Evolutionary conservation across 2,888 invertebrate species (phyloP).

Genomic region (Dicranocentrus wangi): DNA sequence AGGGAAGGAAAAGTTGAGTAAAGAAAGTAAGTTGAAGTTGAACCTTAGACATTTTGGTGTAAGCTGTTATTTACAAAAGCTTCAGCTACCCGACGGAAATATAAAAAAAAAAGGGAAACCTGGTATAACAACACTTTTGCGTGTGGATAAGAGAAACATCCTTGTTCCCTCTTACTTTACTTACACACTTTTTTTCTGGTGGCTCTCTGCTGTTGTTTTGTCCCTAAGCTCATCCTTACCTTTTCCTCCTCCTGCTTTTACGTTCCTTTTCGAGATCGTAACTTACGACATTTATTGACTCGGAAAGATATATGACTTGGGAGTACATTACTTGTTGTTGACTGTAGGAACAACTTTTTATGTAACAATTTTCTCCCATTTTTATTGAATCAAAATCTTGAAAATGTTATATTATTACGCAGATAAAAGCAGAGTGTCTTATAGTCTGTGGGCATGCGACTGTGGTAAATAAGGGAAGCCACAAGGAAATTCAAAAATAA

Average conservation of each 20-base stretch:
- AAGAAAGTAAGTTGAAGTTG: constrained; percentile 34
- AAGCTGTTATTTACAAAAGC: constrained; percentile 39
- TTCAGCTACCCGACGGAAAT: too few species aligned
- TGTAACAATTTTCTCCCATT: constrained; percentile 12
- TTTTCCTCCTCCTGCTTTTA: constrained; percentile 41
- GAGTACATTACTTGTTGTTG: constrained; percentile 28
- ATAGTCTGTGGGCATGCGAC: too few species aligned
- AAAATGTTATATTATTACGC: background rate
- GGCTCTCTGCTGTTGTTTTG: constrained; percentile 13
- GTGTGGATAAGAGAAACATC: too few species aligned
- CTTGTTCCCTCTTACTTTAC: too few species aligned
- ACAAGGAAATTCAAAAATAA: background rate
- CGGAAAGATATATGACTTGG: constrained; percentile 58
- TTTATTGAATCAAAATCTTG: constrained; percentile 15
- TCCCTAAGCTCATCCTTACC: constrained; percentile 49
- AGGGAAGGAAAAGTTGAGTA: constrained; percentile 30
- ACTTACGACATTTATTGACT: constrained; percentile 63
- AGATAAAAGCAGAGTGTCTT: too few species aligned
- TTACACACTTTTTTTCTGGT: too few species aligned
- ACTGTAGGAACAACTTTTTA: constrained; percentile 42
- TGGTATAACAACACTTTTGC: too few species aligned
- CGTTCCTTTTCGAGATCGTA: constrained; percentile 53
- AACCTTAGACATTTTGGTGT: constrained; percentile 27
- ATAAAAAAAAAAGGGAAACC: too few species aligned
- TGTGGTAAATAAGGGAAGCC: background rate